Conservation (phyloP, 2,888 invertebrate species). For the Aleiodes alternator region DNA sequence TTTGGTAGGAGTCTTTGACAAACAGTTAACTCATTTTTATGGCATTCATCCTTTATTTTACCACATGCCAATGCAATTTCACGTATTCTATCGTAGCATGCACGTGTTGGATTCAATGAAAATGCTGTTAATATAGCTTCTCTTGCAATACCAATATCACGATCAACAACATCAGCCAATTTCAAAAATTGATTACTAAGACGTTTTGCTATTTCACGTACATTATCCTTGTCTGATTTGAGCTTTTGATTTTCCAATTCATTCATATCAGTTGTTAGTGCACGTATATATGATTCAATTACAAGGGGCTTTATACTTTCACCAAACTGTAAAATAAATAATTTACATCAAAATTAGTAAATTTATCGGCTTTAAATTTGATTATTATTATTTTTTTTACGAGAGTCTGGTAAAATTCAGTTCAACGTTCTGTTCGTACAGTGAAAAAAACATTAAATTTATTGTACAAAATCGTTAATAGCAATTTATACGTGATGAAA, state of each 20-base stretch:
- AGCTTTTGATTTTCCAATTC: constrained; percentile 82
- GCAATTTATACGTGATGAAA: no score
- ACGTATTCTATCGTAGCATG: constrained; percentile 79
- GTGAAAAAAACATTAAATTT: no score
- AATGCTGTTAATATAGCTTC: constrained; percentile 87
- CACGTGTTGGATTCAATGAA: constrained; percentile 82
- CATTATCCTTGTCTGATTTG: constrained; percentile 77
- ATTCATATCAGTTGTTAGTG: constrained; percentile 86
- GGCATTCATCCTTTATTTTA: constrained; percentile 72
- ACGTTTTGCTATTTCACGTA: constrained; percentile 78
- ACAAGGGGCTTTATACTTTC: constrained; percentile 80
- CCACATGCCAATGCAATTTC: constrained; percentile 77
- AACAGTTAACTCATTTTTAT: constrained; percentile 17
- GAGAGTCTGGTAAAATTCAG: not conserved
- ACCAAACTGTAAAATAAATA: constrained; percentile 74
- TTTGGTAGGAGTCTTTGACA: not conserved
- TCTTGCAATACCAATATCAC: constrained; percentile 80
- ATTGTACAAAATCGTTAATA: no score
- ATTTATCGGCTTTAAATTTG: not conserved
- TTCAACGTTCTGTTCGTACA: not conserved
- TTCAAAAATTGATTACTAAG: constrained; percentile 79
- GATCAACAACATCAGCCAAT: constrained; percentile 79
- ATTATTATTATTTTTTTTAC: constrained; percentile 4
- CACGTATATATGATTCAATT: constrained; percentile 85
- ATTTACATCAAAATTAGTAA: not conserved